Percentiles rank a stretch among this genome's conserved stretches.
Evolutionary conservation across 2,113 vertebrate species (phyloP).

Genomic region (Epinephelus moara): DNA sequence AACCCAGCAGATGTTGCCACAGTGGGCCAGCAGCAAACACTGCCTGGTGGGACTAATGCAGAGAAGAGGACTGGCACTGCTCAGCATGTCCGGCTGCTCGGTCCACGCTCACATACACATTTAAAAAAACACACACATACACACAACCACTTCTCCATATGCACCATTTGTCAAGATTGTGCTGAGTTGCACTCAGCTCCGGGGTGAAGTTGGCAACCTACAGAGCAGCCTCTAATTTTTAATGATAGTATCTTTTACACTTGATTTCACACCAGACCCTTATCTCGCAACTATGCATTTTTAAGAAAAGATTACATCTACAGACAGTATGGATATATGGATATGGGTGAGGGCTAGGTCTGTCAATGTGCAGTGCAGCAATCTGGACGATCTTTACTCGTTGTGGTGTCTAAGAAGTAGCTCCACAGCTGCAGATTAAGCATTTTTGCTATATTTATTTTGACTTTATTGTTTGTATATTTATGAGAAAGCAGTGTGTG

Average conservation of each 20-base stretch:
- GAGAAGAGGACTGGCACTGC: conserved; percentile 68
- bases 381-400: conserved; percentile 19
- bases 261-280: conserved; percentile 50
- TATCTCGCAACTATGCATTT: conserved; percentile 63
- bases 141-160: conserved; percentile 50
- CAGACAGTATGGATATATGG: conserved; percentile 19
- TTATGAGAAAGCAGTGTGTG: not conserved
- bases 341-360: conserved; percentile 1
- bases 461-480: not conserved
- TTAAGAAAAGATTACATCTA: conserved; percentile 42
- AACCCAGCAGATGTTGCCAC: conserved; percentile 84
- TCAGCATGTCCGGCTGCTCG: conserved; percentile 77
- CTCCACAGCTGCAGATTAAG: conserved; percentile 12
- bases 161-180: conserved; percentile 71
- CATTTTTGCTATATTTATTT: not conserved
- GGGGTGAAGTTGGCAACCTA: conserved; percentile 46
- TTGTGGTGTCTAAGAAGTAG: not conserved
- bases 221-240: conserved; percentile 51
- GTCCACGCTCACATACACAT: conserved; percentile 49
- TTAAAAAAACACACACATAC: conserved; percentile 38
- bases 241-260: conserved; percentile 66
- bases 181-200: conserved; percentile 68
- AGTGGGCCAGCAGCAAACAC: conserved; percentile 81
- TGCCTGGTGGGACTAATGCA: conserved; percentile 73
- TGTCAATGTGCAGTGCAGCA: conserved; percentile 27